A percentile compares a stretch with the other conserved stretches of the same genome.
These are phyloP conservation scores for Mola mola DNA, from an alignment of 2,113 vertebrate genomes.

Conservation along the genomic window DNA sequence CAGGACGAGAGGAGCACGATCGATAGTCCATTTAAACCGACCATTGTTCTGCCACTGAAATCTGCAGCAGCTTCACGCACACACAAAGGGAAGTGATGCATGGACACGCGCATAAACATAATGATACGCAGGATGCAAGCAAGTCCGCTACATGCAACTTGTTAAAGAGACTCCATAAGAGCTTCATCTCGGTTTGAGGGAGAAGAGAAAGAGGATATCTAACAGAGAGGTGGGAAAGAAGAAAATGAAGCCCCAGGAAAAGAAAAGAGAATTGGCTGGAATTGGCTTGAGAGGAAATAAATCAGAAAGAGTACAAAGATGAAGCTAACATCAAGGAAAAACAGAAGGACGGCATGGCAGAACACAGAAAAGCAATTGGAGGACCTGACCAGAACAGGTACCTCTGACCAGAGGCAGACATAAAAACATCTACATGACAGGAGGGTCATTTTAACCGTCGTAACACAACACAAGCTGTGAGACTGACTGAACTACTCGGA, in stretches of 20 bases:
- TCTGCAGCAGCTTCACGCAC: not conserved
- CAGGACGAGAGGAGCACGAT: slow-evolving; percentile 25
- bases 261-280: not conserved
- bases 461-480: no score
- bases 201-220: slow-evolving; percentile 5
- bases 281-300: not conserved
- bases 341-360: slow-evolving; percentile 22
- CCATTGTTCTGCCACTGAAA: slow-evolving; percentile 27
- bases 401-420: no score
- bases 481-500: no score
- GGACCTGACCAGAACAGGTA: slow-evolving; percentile 2
- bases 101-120: slow-evolving; percentile 18
- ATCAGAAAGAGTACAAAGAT: no score
- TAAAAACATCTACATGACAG: not conserved
- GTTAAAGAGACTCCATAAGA: slow-evolving; percentile 33
- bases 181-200: slow-evolving; percentile 25
- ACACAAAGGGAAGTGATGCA: slow-evolving; percentile 8
- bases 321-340: no score
- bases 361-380: slow-evolving; percentile 11
- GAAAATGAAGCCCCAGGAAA: not conserved
- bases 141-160: slow-evolving; percentile 19
- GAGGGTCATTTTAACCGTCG: no score
- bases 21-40: slow-evolving; percentile 56
- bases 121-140: not conserved
- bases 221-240: not conserved